phyloP scores from a whole-genome alignment of 2,797 vertebrate genomes.

The Spondyliosoma cantharus region DNA sequence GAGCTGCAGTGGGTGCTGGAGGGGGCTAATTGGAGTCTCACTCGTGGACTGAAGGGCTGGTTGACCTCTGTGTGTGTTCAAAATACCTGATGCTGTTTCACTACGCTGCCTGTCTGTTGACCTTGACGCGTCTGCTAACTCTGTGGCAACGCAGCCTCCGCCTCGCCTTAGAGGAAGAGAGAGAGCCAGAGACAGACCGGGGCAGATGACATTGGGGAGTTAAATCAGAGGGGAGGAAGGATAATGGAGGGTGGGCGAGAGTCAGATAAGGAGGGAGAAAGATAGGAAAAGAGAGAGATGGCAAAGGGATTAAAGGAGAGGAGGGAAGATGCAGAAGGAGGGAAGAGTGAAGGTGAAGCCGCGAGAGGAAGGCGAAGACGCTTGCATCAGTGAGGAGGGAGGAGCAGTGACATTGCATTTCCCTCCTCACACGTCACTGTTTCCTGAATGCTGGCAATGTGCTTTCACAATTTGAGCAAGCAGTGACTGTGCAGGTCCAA shows the following conservation, averaged over 20 bases:
- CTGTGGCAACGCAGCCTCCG: slow-evolving; percentile 32
- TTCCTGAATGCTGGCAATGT: background rate
- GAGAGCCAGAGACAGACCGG: background rate
- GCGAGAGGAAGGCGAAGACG: slow-evolving; percentile 23
- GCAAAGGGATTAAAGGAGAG: slow-evolving; percentile 45
- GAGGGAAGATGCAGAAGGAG: slow-evolving; percentile 26
- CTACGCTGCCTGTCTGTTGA: slow-evolving; percentile 58
- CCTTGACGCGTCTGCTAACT: slow-evolving; percentile 69
- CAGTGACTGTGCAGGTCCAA: slow-evolving; percentile 56
- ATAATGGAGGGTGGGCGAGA: slow-evolving; percentile 45
- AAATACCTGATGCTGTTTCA: slow-evolving; percentile 67
- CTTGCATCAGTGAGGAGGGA: slow-evolving; percentile 11
- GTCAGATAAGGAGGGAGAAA: slow-evolving; percentile 48
- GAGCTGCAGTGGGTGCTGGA: slow-evolving; percentile 4
- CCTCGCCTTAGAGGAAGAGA: slow-evolving; percentile 1
- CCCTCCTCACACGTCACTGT: slow-evolving; percentile 25
- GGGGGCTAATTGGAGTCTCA: slow-evolving; percentile 39
- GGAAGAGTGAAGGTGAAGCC: slow-evolving; percentile 59
- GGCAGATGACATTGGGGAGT: slow-evolving; percentile 48
- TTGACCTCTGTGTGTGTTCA: slow-evolving; percentile 64
- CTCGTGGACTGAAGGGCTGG: slow-evolving; percentile 49
- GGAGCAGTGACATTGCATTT: slow-evolving; percentile 53
- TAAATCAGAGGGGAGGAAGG: slow-evolving; percentile 54
- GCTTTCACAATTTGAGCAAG: background rate
- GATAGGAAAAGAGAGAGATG: slow-evolving; percentile 35